A percentile compares a stretch with the other conserved stretches of the same genome.
phyloP scores from a whole-genome alignment of 2,113 vertebrate species.

The Trichechus manatus region DNA sequence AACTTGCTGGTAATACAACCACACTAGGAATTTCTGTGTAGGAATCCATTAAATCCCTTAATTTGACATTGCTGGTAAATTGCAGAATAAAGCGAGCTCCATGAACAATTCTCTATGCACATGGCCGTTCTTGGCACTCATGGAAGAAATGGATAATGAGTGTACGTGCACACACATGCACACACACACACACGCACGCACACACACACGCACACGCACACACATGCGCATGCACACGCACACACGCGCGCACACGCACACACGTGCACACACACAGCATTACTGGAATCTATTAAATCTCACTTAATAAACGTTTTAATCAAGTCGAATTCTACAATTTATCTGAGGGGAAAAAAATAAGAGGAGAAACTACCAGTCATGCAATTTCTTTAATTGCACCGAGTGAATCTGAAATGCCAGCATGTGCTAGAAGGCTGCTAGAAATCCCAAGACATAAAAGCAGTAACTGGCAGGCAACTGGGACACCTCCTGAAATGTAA shows the following conservation, averaged over 20 bases:
- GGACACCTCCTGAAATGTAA: slow-evolving; percentile 22
- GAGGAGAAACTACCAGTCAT: slow-evolving; percentile 62
- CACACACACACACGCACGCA: background rate
- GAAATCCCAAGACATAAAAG: slow-evolving; percentile 62
- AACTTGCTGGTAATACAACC: slow-evolving; percentile 86
- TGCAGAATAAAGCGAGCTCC: slow-evolving; percentile 79
- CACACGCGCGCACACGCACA: background rate
- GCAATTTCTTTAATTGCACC: slow-evolving; percentile 74
- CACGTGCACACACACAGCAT: background rate
- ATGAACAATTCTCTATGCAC: slow-evolving; percentile 72
- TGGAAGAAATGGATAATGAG: slow-evolving; percentile 77
- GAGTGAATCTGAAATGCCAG: slow-evolving; percentile 68
- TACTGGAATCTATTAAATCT: slow-evolving; percentile 81
- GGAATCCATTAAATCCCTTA: slow-evolving; percentile 87
- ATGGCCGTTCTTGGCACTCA: slow-evolving; percentile 75
- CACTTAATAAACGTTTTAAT: slow-evolving; percentile 83
- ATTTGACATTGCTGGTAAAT: slow-evolving; percentile 86
- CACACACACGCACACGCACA: background rate
- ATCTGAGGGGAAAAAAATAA: slow-evolving; percentile 36
- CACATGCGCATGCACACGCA: background rate
- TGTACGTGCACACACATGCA: background rate
- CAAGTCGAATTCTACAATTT: slow-evolving; percentile 79
- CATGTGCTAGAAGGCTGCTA: slow-evolving; percentile 48
- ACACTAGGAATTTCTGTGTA: slow-evolving; percentile 87
- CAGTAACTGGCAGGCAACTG: slow-evolving; percentile 29